Evolutionary conservation across 23 tunicate species (phyloP).

Genomic region (Pegea sp.): DNA sequence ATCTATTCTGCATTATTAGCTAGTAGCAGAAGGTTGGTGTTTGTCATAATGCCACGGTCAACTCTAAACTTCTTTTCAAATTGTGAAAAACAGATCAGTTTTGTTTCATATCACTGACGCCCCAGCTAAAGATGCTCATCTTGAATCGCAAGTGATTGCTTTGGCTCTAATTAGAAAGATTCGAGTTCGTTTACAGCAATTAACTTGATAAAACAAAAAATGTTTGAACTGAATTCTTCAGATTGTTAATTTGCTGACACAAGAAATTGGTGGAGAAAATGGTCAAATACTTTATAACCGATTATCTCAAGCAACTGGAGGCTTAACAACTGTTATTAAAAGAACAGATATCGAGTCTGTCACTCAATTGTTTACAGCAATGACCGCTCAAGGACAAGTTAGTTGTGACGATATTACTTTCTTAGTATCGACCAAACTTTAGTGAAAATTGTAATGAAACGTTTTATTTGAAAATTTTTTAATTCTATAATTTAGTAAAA

Average conservation of each 20-base stretch:
- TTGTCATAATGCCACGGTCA: no score
- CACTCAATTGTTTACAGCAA: slow-evolving; percentile 24
- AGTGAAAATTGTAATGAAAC: no score
- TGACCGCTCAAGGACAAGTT: slow-evolving; percentile 66
- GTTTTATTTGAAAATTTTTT: no score
- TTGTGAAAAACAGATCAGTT: no score
- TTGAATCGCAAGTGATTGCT: slow-evolving; percentile 38
- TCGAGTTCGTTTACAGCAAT: slow-evolving; percentile 21
- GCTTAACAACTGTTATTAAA: slow-evolving; percentile 20
- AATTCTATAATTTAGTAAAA: no score
- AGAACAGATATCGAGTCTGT: slow-evolving; percentile 16
- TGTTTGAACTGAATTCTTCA: slow-evolving; percentile 12
- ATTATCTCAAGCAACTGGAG: slow-evolving; percentile 24
- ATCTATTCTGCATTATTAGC: slow-evolving; percentile 11
- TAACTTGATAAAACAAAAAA: no score
- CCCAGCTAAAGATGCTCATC: slow-evolving; percentile 12
- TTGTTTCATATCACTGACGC: slow-evolving; percentile 63
- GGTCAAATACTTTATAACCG: slow-evolving; percentile 23
- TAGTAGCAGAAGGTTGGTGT: slow-evolving; percentile 30
- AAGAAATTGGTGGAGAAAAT: background rate
- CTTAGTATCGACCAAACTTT: no score
- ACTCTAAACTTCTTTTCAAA: no score
- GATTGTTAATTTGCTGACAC: slow-evolving; percentile 32
- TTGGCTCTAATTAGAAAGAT: slow-evolving; percentile 31
- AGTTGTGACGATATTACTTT: slow-evolving; percentile 2